Evolutionary conservation across 2,113 vertebrate genomes (phyloP).

Genomic region (Pogona vitticeps): DNA sequence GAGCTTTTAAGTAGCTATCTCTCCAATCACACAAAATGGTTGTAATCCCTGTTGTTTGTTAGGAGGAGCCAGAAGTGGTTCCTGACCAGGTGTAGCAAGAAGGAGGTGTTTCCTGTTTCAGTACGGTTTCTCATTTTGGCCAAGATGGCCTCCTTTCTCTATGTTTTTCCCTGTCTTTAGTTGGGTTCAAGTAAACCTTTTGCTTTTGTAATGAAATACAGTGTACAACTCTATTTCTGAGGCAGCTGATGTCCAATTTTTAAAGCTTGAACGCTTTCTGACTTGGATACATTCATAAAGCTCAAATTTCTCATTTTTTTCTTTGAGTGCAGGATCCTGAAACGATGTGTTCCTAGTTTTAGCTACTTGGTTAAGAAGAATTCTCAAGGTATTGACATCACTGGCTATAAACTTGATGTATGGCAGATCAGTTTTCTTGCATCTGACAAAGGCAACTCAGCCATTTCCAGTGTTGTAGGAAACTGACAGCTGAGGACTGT

Average conservation of each 20-base stretch:
- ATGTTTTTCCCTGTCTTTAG: not conserved
- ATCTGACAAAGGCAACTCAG: not conserved
- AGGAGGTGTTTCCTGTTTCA: no score
- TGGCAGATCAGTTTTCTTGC: constrained; percentile 52
- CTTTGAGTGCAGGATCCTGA: constrained; percentile 27
- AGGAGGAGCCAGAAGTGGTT: not conserved
- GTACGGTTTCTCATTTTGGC: no score
- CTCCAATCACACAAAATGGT: not conserved
- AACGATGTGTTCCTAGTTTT: constrained; percentile 50
- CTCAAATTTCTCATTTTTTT: not conserved
- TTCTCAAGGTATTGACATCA: constrained; percentile 50
- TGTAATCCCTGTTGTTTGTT: not conserved
- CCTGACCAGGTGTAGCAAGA: not conserved
- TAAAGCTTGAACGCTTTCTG: not conserved
- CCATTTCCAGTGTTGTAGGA: constrained; percentile 37
- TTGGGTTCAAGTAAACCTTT: not conserved
- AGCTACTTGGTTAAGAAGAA: constrained; percentile 45
- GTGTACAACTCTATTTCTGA: not conserved
- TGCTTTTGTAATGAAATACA: not conserved
- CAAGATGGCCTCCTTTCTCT: not conserved
- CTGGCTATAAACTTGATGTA: constrained; percentile 53
- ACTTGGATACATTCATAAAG: not conserved
- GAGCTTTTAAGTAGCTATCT: not conserved
- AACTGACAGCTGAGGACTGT: not conserved
- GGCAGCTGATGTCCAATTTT: not conserved